These are phyloP conservation scores for Pantherophis vulpinus DNA, from an alignment of 2,797 vertebrate species.

Conservation along the genomic window DNA sequence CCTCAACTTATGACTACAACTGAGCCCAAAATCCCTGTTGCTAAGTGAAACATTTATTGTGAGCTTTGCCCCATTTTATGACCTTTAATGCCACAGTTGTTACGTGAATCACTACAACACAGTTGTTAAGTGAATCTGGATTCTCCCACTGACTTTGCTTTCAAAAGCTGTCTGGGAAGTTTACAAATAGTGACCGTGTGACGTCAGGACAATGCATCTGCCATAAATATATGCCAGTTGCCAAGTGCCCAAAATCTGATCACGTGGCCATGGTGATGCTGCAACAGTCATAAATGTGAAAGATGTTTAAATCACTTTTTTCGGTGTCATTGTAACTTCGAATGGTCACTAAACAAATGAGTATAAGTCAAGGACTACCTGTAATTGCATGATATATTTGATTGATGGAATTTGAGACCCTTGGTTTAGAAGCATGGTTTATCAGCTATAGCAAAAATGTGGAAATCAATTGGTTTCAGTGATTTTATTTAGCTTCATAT, in stretches of 20 bases:
- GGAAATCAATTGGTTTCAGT: background rate
- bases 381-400: background rate
- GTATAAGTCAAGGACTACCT: background rate
- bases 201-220: background rate
- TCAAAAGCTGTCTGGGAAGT: background rate
- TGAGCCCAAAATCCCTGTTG: background rate
- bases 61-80: background rate
- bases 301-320: background rate
- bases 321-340: background rate
- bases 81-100: background rate
- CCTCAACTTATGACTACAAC: background rate
- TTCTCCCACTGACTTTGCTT: background rate
- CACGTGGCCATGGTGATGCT: background rate
- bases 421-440: background rate
- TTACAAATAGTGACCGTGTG: background rate
- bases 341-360: background rate
- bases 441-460: background rate
- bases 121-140: background rate
- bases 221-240: too few species aligned
- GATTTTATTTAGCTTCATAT: background rate
- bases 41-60: background rate
- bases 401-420: background rate
- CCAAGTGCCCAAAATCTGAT: background rate
- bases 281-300: background rate
- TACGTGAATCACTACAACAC: too few species aligned